Base-by-base conservation (phyloP, 2,888 invertebrate species). In the Leucoma salicis region DNA sequence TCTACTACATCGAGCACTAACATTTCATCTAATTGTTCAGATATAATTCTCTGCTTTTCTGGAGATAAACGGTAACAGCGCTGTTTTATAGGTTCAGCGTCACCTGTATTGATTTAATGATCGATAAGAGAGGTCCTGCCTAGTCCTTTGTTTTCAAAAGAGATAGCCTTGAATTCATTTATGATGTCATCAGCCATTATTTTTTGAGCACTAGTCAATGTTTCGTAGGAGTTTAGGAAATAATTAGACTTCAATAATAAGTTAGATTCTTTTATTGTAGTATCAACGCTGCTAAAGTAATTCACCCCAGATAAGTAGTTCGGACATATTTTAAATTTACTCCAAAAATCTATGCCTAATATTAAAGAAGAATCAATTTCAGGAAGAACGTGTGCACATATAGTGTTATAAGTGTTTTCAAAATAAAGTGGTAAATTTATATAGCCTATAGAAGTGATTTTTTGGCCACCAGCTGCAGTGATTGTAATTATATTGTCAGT, bases 41-140 rank as follows among this genome's bases (percentile, higher is more conserved):
- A n/a, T 0, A 53, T 6, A 1, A 48, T 45, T 2, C 49, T 25
- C 35, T 50, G 49, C 38, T 63, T 63, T 13, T 53, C 59, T 0
- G 59, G 64, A 3, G 63, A 54, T 38, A 63, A 27, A 2, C 62
- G 5, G 14, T 61, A 59, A 14, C 55, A 58, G 0, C 66, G 45
- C 29, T 62, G 61, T 10, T 53, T 34, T 10, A 63, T 55, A n/a
- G 63, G 62, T 0, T 29, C 14, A 14, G 61, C 21, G 34, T 63
- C 49, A 3, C 58, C 62, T 8, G 63, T 63, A 29, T 62, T 56
- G 18, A 66, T 63, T 0, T 2, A 1, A 25, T 63, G 63, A 1
- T 31, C 34, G 3, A 53, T 54, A 1, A 62, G 4, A 2, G 39
- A 14, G 1, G 61, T 64, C 0, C 49, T 31, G 14, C 64, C 60